Evolutionary conservation across 1,140 invertebrate species (phyloP), one percentile per base, ranked within the genome.

Genomic region (Ptiloglossa arizonensis): DNA sequence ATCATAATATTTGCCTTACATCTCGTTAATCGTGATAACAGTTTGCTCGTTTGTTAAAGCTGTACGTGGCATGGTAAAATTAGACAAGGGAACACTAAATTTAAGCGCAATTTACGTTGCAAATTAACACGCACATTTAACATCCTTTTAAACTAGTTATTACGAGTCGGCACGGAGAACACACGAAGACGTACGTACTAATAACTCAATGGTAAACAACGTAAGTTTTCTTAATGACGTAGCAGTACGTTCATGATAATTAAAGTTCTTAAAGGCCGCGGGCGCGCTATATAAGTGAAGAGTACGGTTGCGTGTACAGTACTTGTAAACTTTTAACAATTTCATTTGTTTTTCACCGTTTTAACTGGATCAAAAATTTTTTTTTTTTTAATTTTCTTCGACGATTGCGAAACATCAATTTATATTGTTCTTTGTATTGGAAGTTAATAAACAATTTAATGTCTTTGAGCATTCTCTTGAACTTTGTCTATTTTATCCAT

Each of bases 221-320:
- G 38, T 2, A 27, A 68, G 73, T 76, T 69, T 76, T 76, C 54
- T 76, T 76, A 76, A 76, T 76, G 73, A 76, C 73, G 73, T 76
- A 29, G 63, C 27, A 29, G 32, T 50, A 59, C 54, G 35, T 50
- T 46, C 41, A 29, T n/a, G 54, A 60, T 76, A 76, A 76, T 76
- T 76, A 59, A 76, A 38, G n/a, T 38, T 41, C 68, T 69, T 48
- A 76, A 74, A 56, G 32, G 41, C 17, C 19, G 44, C 24, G 13
- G 35, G 24, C 63, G n/a, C 46, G 70, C 11, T 41, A 22, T n/a
- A 68, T 19, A 24, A 13, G 32, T 4, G 11, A 19, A 48, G 29
- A 17, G 27, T 15, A 1, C 24, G 0, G 11, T 29, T 54, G 8
- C 24, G 48, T n/a, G 17, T 4, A 4, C 50, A n/a, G 13, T 29